Evolutionary conservation across 1,140 invertebrate species (phyloP).

Genomic region (Drosophila nasuta): DNA sequence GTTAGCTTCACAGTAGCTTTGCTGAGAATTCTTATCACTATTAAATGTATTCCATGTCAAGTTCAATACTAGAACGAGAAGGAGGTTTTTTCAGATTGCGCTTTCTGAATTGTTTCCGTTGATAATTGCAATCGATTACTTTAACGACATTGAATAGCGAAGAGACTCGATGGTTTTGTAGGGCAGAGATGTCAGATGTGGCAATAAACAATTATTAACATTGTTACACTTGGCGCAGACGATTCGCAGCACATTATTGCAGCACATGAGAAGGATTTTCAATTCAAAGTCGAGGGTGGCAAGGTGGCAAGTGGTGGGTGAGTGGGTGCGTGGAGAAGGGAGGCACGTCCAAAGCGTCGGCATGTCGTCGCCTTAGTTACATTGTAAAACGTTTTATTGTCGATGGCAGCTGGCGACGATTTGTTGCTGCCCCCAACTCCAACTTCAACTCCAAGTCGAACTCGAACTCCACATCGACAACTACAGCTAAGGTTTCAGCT

Average conservation of each 20-base stretch:
- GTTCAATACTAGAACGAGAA: too few species aligned
- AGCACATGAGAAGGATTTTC: constrained; percentile 55
- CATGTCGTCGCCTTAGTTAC: constrained; percentile 75
- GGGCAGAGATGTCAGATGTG: background rate
- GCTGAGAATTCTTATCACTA: too few species aligned
- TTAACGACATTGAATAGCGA: background rate
- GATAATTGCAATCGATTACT: background rate
- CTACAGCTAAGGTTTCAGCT: constrained; percentile 2
- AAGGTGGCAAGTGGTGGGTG: background rate
- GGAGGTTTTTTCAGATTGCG: too few species aligned
- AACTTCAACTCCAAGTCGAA: constrained; percentile 17
- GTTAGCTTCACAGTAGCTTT: too few species aligned
- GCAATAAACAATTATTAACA: constrained; percentile 77
- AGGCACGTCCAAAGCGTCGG: background rate
- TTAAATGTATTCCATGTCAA: too few species aligned
- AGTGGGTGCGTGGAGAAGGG: background rate
- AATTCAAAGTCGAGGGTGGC: constrained; percentile 10
- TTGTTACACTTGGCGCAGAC: constrained; percentile 56
- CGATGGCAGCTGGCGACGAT: constrained; percentile 75
- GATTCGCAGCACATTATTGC: constrained; percentile 71
- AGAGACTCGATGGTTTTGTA: background rate
- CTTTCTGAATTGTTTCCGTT: background rate
- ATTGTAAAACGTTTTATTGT: constrained; percentile 82
- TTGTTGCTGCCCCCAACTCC: constrained; percentile 57
- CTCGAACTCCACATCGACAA: background rate